phyloP scores from a whole-genome alignment of 2,113 vertebrate species.

The Pterocles orientalis region DNA sequence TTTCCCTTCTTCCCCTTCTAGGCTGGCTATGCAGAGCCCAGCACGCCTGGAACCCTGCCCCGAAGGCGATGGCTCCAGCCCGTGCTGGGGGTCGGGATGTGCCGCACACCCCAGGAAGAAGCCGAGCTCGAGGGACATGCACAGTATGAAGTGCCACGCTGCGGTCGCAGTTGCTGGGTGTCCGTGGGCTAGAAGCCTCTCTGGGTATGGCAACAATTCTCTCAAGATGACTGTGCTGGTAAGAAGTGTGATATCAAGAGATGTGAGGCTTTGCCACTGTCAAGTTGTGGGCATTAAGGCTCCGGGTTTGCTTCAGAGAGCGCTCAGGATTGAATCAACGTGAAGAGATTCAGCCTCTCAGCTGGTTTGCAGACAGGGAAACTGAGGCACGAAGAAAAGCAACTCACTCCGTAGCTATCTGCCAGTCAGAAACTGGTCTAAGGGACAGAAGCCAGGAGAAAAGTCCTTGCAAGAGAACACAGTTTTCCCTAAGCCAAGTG shows the following conservation, averaged over 20 bases:
- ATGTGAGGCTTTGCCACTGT: not conserved
- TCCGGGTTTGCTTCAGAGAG: not conserved
- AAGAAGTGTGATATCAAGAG: not conserved
- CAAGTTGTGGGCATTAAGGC: not conserved
- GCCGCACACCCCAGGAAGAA: fast-evolving
- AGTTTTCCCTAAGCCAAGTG: not conserved
- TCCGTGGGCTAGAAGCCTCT: not conserved
- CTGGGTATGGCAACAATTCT: not conserved
- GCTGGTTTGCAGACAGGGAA: not conserved
- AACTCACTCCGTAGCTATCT: not conserved
- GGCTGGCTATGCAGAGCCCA: not conserved
- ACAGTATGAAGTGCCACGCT: fast-evolving
- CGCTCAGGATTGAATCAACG: not conserved
- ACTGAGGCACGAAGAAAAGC: not conserved
- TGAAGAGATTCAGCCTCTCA: not conserved
- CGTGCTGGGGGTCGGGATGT: fast-evolving
- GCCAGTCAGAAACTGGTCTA: not conserved
- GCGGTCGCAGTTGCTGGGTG: not conserved
- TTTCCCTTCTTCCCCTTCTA: not conserved
- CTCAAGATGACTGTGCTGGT: not conserved
- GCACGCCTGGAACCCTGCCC: not conserved
- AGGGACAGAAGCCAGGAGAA: not conserved
- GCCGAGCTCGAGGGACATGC: not conserved
- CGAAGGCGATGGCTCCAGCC: not conserved
- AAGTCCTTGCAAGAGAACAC: not conserved